Conservation (phyloP, 1,140 invertebrate genomes). For the Zophobas morio region DNA sequence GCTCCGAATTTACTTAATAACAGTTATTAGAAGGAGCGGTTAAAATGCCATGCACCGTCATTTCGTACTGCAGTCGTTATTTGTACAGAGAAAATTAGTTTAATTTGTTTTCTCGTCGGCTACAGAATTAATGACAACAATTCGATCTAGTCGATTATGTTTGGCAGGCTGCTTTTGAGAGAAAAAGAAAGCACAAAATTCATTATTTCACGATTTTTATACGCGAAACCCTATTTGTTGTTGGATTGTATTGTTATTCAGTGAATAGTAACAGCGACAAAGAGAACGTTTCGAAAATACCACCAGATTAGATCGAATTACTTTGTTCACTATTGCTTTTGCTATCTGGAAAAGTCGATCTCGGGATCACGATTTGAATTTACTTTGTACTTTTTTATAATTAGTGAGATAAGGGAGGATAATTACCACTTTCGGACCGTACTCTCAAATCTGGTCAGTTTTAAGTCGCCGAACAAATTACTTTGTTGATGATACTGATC, state of each 20-base stretch:
- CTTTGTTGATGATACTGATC: conserved; percentile 19
- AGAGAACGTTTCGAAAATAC: background rate
- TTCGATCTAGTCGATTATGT: conserved; percentile 22
- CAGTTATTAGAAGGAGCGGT: conserved; percentile 27
- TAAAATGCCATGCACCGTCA: conserved; percentile 19
- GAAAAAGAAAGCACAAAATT: conserved; percentile 26
- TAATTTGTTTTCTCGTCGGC: conserved; percentile 10
- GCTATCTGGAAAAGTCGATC: background rate
- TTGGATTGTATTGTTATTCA: conserved; percentile 1
- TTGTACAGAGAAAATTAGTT: conserved; percentile 20
- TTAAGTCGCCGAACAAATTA: conserved; percentile 29
- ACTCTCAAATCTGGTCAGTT: conserved; percentile 12
- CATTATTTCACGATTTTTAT: conserved; percentile 27
- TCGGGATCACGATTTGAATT: background rate
- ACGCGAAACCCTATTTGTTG: background rate
- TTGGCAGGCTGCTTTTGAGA: no score
- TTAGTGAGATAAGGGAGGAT: background rate
- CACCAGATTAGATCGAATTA: conserved; percentile 11
- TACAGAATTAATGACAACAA: conserved; percentile 13
- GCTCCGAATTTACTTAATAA: conserved; percentile 44
- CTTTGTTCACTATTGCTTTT: background rate
- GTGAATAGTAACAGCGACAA: background rate
- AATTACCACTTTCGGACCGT: conserved; percentile 13
- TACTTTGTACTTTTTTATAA: conserved; percentile 17
- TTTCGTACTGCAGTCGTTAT: conserved; percentile 22